These are phyloP conservation scores for Clarias platycephalus DNA, from an alignment of 2,797 vertebrate species.

Conservation along the genomic window DNA sequence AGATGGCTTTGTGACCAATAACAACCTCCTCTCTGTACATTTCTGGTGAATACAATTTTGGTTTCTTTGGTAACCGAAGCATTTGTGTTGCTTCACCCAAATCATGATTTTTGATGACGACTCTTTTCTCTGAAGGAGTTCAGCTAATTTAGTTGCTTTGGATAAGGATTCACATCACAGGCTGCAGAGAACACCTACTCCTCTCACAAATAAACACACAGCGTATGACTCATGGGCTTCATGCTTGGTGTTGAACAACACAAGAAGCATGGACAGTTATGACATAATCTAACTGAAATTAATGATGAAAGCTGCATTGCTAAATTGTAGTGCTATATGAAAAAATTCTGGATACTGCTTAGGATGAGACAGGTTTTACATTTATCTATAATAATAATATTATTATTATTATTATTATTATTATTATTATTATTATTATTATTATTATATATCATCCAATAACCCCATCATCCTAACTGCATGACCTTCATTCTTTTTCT, in stretches of 20 bases:
- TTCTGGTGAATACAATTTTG: neutral
- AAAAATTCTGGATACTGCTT: constrained; percentile 7
- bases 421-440: neutral
- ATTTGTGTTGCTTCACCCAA: neutral
- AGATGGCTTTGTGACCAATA: neutral
- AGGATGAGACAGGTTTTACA: neutral
- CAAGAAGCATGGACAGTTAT: neutral
- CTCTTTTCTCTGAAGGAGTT: constrained; percentile 2
- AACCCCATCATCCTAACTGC: neutral
- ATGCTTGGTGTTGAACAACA: constrained; percentile 7
- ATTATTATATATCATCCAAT: neutral
- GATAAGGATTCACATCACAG: constrained; percentile 5
- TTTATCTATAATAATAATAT: neutral
- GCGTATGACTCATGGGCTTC: constrained; percentile 6
- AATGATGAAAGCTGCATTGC: neutral
- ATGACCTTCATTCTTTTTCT: neutral
- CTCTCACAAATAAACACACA: constrained; percentile 3
- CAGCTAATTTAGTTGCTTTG: constrained; percentile 23
- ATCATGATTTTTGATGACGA: neutral
- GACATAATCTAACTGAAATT: neutral
- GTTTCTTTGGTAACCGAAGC: constrained; percentile 6
- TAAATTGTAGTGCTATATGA: neutral
- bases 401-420: constrained; percentile 5
- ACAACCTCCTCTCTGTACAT: too few species aligned
- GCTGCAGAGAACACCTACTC: constrained; percentile 17